Conservation (phyloP, 2,888 invertebrate genomes). For the Pristionchus maxplancki region DNA sequence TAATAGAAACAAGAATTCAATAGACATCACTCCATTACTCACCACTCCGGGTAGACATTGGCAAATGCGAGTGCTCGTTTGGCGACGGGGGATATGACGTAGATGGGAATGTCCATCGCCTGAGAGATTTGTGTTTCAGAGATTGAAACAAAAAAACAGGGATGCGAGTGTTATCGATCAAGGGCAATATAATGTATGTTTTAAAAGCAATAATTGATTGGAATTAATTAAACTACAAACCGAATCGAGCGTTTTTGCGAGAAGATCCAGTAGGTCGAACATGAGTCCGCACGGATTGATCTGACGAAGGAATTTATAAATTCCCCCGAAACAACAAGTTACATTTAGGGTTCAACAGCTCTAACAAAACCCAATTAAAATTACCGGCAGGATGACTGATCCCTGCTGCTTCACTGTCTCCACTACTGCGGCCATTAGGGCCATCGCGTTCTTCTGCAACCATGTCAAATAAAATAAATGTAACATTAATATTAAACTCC, state of each 20-base stretch:
- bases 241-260: constrained; percentile 80
- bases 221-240: constrained; percentile 78
- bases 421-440: constrained; percentile 93
- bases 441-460: constrained; percentile 91
- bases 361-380: too few species aligned
- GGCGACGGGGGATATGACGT: constrained; percentile 97
- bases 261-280: constrained; percentile 96
- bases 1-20: too few species aligned
- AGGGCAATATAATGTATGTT: too few species aligned
- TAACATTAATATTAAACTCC: not conserved
- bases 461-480: not conserved
- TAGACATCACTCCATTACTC: too few species aligned
- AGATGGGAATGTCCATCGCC: constrained; percentile 88
- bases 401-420: constrained; percentile 92
- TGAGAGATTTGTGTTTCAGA: too few species aligned
- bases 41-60: constrained; percentile 97
- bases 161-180: too few species aligned
- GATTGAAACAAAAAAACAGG: too few species aligned
- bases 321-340: too few species aligned
- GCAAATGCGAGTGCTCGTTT: constrained; percentile 96
- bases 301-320: not conserved
- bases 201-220: too few species aligned
- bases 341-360: too few species aligned
- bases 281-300: constrained; percentile 82
- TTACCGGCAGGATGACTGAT: constrained; percentile 91